Evolutionary conservation across 2,113 vertebrate genomes (phyloP).

Genomic region (Petromus typicus): DNA sequence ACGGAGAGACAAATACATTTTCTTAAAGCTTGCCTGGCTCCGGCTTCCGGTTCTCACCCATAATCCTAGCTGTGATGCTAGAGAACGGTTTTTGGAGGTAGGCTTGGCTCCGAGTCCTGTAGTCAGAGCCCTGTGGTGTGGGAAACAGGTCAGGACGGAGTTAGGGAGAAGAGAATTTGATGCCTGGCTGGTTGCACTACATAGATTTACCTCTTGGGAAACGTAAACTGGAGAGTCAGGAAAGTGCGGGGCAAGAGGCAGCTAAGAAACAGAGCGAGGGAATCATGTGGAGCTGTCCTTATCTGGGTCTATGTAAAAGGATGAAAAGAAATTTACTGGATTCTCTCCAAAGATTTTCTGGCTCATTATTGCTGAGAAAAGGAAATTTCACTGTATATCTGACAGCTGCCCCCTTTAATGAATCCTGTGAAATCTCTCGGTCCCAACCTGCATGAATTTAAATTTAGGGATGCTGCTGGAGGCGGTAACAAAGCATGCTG

Average conservation of each 20-base stretch:
- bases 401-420: neutral
- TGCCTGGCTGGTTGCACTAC: neutral
- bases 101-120: neutral
- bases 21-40: neutral
- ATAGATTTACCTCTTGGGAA: neutral
- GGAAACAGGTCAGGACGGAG: neutral
- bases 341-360: constrained; percentile 35
- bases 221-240: neutral
- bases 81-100: neutral
- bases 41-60: neutral
- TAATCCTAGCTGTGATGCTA: neutral
- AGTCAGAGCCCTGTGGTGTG: neutral
- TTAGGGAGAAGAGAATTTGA: neutral
- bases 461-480: neutral
- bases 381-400: neutral
- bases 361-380: neutral
- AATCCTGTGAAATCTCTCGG: neutral
- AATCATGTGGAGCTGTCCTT: neutral
- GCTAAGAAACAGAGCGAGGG: neutral
- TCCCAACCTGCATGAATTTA: neutral
- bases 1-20: neutral
- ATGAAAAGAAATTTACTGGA: constrained; percentile 29
- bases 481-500: neutral
- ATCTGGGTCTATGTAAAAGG: neutral
- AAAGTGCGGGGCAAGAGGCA: neutral